A percentile compares a stretch with the other conserved stretches of the same genome.
These are phyloP conservation scores for Xylota segnis DNA, from an alignment of 2,888 invertebrate genomes.

Conservation along the genomic window DNA sequence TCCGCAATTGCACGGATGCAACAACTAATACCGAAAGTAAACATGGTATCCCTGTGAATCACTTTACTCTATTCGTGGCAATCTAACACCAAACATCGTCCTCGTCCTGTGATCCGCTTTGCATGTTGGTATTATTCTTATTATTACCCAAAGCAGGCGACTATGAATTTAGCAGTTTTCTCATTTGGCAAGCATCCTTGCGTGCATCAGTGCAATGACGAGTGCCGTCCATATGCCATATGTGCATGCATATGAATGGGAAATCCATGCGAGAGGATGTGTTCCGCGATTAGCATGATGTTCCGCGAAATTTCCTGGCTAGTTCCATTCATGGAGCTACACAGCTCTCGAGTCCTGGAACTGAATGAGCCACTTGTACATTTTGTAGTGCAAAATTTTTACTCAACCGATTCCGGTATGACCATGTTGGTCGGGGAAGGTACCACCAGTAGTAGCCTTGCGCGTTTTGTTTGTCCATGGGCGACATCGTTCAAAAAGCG, in stretches of 20 bases:
- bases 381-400: conserved; percentile 45
- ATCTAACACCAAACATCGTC: neutral
- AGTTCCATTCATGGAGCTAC: conserved; percentile 26
- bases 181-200: conserved; percentile 36
- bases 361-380: conserved; percentile 50
- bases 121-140: conserved; percentile 27
- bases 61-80: neutral
- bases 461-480: conserved; percentile 12
- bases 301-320: conserved; percentile 5
- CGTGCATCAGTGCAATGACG: conserved; percentile 22
- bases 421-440: conserved; percentile 20
- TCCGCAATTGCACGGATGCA: neutral
- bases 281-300: conserved; percentile 34
- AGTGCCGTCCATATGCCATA: conserved; percentile 20
- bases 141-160: conserved; percentile 34
- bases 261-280: neutral
- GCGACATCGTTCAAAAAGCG: conserved; percentile 36
- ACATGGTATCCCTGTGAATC: neutral
- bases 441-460: neutral
- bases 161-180: conserved; percentile 34
- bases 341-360: conserved; percentile 2
- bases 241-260: conserved; percentile 30
- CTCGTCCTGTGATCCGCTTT: conserved; percentile 28
- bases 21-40: conserved; percentile 7
- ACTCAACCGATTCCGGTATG: conserved; percentile 44